Percentiles rank a stretch among this genome's conserved stretches.
Evolutionary conservation across 1,140 invertebrate species (phyloP).

Genomic region (Lucilia cuprina): DNA sequence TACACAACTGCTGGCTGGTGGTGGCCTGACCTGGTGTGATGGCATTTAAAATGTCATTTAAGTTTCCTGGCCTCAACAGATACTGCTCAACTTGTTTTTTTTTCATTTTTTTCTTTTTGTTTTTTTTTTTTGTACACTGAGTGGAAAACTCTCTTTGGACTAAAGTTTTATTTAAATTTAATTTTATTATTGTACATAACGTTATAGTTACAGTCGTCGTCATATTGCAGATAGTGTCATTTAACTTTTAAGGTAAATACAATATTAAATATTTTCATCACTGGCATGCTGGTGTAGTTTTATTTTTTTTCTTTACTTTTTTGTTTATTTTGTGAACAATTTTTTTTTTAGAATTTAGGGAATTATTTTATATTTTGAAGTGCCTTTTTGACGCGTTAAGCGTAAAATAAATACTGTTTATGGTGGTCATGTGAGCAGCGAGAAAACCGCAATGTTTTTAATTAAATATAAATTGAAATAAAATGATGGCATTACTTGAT

Average conservation of each 20-base stretch:
- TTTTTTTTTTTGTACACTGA: neutral
- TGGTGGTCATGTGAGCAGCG: neutral
- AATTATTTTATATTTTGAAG: neutral
- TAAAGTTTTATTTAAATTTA: neutral
- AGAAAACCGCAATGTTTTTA: too few species aligned
- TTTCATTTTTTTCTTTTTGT: neutral
- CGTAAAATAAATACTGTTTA: neutral
- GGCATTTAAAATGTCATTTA: neutral
- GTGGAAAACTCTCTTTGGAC: too few species aligned
- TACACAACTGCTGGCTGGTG: neutral
- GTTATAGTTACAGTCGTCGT: neutral
- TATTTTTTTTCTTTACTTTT: neutral
- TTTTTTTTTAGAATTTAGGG: neutral
- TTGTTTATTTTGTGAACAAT: neutral
- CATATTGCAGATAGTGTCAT: slow-evolving; percentile 1
- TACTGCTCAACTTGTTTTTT: neutral
- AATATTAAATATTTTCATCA: neutral
- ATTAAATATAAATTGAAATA: too few species aligned
- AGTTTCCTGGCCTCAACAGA: neutral
- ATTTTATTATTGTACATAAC: neutral
- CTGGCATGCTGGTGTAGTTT: neutral
- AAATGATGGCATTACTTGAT: too few species aligned
- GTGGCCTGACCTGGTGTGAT: neutral
- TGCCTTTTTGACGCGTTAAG: neutral
- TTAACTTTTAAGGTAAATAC: neutral